A percentile compares a stretch with the other conserved stretches of the same genome.
Conservation (phyloP, 2,113 vertebrate species). For the Dromiciops gliroides region DNA sequence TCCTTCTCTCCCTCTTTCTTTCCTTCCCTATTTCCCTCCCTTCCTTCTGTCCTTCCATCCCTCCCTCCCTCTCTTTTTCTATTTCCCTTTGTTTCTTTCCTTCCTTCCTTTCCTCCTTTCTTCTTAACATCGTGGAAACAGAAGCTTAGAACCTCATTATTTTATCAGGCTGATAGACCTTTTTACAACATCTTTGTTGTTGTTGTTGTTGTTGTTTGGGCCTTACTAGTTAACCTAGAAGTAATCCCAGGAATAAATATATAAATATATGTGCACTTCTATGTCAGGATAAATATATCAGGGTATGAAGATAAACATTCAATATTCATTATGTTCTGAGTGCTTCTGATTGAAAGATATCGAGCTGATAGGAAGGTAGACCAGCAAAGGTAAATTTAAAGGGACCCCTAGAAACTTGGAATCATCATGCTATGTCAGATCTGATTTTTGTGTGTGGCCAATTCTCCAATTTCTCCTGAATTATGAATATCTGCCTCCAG, state of each 20-base stretch:
- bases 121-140: neutral
- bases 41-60: neutral
- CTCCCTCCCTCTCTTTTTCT: rapidly evolving
- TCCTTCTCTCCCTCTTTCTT: rapidly evolving
- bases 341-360: neutral
- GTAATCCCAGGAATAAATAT: neutral
- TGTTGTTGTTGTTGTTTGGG: slow-evolving; percentile 9
- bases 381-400: neutral
- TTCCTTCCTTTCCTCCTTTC: neutral
- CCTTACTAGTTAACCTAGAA: slow-evolving; percentile 27
- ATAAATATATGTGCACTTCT: neutral
- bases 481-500: neutral
- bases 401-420: neutral
- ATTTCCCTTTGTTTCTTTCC: neutral
- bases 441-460: neutral
- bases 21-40: too few species aligned
- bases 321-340: neutral
- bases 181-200: slow-evolving; percentile 1
- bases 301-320: neutral
- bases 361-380: neutral
- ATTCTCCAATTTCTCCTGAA: slow-evolving; percentile 1
- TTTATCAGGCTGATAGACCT: neutral
- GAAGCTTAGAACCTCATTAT: neutral
- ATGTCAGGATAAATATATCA: neutral
- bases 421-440: neutral